Evolutionary conservation across 2,113 vertebrate species (phyloP).

Genomic region (Xenopus tropicalis): DNA sequence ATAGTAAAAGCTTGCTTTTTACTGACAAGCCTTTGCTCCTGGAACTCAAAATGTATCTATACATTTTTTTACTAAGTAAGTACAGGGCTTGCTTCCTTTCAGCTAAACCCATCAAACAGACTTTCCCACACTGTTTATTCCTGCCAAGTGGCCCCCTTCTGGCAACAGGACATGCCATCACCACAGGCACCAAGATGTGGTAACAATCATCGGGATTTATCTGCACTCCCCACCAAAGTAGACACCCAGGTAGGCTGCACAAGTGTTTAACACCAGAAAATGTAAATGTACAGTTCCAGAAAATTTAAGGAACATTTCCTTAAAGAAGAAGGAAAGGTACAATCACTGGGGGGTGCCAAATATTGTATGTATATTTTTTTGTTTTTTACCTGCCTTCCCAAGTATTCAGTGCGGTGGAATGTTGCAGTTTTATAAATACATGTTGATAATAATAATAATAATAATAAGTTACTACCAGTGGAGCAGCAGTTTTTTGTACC

Average conservation of each 20-base stretch:
- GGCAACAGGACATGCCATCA: slow-evolving; percentile 40
- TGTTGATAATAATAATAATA: too few species aligned
- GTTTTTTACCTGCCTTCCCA: too few species aligned
- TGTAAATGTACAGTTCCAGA: slow-evolving; percentile 25
- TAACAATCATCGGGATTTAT: slow-evolving; percentile 32
- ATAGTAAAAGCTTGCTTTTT: slow-evolving; percentile 7
- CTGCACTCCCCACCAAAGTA: slow-evolving; percentile 32
- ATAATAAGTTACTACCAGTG: too few species aligned
- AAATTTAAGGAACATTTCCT: slow-evolving; percentile 40
- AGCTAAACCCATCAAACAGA: slow-evolving; percentile 31
- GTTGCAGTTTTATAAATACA: too few species aligned
- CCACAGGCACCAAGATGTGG: slow-evolving; percentile 34
- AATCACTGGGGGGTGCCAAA: too few species aligned
- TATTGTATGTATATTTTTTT: too few species aligned
- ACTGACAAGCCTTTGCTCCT: slow-evolving; percentile 19
- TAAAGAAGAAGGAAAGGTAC: too few species aligned
- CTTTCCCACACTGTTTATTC: slow-evolving; percentile 23
- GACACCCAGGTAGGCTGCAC: slow-evolving; percentile 34
- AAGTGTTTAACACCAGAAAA: slow-evolving; percentile 39
- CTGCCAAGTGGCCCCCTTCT: slow-evolving; percentile 38
- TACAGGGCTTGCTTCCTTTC: slow-evolving; percentile 11
- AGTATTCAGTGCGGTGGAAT: too few species aligned
- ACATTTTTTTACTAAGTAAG: slow-evolving; percentile 10
- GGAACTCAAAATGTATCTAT: slow-evolving; percentile 1
- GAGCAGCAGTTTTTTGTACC: too few species aligned